These are phyloP conservation scores for Oxycera nigricornis DNA, from an alignment of 2,888 invertebrate species.

Conservation along the genomic window DNA sequence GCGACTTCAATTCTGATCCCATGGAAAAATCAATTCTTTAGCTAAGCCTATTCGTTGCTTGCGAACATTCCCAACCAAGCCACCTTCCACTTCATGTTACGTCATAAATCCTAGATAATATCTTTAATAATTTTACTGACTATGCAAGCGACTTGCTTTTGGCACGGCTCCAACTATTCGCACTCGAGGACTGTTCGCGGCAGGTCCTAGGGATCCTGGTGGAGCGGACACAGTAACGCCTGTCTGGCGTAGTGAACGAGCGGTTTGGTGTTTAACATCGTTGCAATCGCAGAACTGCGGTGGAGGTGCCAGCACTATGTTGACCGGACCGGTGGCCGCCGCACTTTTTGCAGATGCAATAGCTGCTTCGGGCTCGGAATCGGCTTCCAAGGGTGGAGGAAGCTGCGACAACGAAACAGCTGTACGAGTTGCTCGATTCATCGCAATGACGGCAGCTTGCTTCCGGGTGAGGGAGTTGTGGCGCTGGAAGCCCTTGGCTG, in stretches of 20 bases:
- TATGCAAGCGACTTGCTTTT: conserved; percentile 66
- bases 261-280: conserved; percentile 60
- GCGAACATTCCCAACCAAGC: background rate
- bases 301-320: conserved; percentile 80
- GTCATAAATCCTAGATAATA: background rate
- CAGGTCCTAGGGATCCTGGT: conserved; percentile 52
- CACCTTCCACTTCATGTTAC: background rate
- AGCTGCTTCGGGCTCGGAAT: conserved; percentile 70
- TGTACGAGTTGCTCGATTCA: conserved; percentile 68
- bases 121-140: conserved; percentile 47
- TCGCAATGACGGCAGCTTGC: conserved; percentile 67
- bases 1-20: background rate
- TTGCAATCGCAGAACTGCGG: conserved; percentile 87
- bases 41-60: background rate
- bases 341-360: conserved; percentile 49
- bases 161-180: conserved; percentile 86
- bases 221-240: conserved; percentile 50
- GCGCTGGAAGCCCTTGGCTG: conserved; percentile 65
- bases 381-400: conserved; percentile 78
- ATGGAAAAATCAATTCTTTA: background rate
- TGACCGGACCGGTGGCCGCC: conserved; percentile 60
- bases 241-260: conserved; percentile 47
- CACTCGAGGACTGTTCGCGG: conserved; percentile 64
- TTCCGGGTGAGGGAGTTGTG: conserved; percentile 70
- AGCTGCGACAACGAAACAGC: conserved; percentile 80